Evolutionary conservation across 2,888 invertebrate genomes (phyloP).

Genomic region (Andrena bucephala): DNA sequence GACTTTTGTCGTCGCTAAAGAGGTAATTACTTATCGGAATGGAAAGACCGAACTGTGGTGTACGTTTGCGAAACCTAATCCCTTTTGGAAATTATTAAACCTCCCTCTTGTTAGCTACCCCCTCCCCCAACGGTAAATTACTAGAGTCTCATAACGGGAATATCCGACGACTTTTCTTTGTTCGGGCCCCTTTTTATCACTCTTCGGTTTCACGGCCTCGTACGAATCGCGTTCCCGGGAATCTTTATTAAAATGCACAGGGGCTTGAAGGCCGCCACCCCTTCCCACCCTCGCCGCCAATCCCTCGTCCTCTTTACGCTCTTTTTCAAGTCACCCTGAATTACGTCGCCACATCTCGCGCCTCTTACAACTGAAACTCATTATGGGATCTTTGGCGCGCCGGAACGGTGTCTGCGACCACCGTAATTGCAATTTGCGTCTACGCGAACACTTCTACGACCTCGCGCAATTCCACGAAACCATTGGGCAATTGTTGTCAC

Average conservation of each 20-base stretch:
- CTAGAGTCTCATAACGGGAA: slow-evolving; percentile 57
- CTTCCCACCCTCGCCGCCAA: too few species aligned
- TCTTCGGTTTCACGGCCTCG: slow-evolving; percentile 65
- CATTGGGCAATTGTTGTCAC: background rate
- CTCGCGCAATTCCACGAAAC: background rate
- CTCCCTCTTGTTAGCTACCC: background rate
- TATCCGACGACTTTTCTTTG: slow-evolving; percentile 55
- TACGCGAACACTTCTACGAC: background rate
- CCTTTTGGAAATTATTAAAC: slow-evolving; percentile 45
- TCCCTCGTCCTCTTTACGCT: slow-evolving; percentile 24
- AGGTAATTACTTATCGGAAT: slow-evolving; percentile 32
- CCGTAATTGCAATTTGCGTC: slow-evolving; percentile 33
- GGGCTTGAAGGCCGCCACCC: slow-evolving; percentile 40
- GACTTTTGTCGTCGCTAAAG: slow-evolving; percentile 4
- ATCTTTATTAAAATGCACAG: slow-evolving; percentile 71
- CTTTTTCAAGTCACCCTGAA: slow-evolving; percentile 48
- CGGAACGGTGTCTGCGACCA: slow-evolving; percentile 17
- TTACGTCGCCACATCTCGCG: slow-evolving; percentile 37
- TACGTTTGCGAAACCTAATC: slow-evolving; percentile 28
- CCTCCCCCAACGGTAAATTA: slow-evolving; percentile 45
- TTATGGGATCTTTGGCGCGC: slow-evolving; percentile 50
- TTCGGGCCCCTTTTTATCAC: slow-evolving; percentile 61
- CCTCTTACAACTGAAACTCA: slow-evolving; percentile 46
- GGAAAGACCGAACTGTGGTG: background rate
- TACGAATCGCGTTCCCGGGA: slow-evolving; percentile 50